Conservation (phyloP, 2,113 vertebrate species). For the Microtus montanus region DNA sequence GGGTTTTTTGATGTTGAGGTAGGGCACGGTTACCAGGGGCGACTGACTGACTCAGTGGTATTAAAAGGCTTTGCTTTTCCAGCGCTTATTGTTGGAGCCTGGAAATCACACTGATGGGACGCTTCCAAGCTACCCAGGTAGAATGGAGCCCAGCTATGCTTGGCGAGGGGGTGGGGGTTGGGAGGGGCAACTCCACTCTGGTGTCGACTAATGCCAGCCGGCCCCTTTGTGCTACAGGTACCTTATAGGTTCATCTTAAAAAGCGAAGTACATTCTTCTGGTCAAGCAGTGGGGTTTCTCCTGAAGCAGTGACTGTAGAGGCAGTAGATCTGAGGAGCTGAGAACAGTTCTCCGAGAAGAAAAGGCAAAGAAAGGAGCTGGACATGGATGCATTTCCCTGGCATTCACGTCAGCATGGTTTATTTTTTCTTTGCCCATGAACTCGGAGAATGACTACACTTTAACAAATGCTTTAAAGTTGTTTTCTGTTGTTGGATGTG, state of each 20-base stretch:
- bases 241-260: background rate
- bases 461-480: constrained; percentile 50
- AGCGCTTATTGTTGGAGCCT: background rate
- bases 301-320: background rate
- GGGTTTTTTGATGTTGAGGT: background rate
- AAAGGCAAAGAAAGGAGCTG: background rate
- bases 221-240: background rate
- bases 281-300: background rate
- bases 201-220: background rate
- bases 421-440: background rate
- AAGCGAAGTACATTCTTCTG: background rate
- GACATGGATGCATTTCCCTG: background rate
- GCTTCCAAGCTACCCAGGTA: background rate
- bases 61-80: background rate
- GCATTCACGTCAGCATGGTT: background rate
- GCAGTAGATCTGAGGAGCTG: background rate
- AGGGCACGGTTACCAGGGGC: background rate
- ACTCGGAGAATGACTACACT: constrained; percentile 10
- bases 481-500: background rate
- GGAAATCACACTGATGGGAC: background rate
- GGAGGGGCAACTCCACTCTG: fast-evolving
- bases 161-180: too few relatives aligned
- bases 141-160: background rate
- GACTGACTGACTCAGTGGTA: background rate
- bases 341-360: background rate